Conservation (phyloP, 2,888 invertebrate species). For the Brachylomia viminalis region DNA sequence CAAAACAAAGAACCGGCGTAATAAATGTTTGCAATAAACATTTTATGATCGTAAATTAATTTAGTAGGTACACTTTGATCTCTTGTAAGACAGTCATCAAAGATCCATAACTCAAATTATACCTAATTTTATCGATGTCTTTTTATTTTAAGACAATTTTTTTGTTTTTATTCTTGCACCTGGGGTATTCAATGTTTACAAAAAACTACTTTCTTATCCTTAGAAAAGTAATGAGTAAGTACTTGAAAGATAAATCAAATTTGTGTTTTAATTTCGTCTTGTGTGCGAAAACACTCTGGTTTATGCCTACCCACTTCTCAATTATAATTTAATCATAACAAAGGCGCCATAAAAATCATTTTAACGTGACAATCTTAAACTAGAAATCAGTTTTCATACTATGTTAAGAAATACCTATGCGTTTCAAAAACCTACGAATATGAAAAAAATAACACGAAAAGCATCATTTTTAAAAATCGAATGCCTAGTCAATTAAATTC, state of each 20-base stretch:
- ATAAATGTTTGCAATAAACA: constrained; percentile 49
- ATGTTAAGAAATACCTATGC: not conserved
- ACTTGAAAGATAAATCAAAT: constrained; percentile 5
- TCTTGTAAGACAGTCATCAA: constrained; percentile 37
- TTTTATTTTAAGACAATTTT: constrained; percentile 3
- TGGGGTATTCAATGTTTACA: not conserved
- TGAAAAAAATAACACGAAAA: not conserved
- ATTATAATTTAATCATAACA: constrained; percentile 48
- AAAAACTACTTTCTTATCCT: not conserved
- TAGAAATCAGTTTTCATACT: constrained; percentile 14
- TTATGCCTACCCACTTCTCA: constrained; percentile 15
- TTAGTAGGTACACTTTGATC: constrained; percentile 49
- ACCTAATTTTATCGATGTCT: constrained; percentile 15
- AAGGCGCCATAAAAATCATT: constrained; percentile 29
- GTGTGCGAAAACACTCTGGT: constrained; percentile 20
- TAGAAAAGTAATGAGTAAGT: not conserved
- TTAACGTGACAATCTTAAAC: constrained; percentile 20
- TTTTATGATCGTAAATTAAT: constrained; percentile 57
- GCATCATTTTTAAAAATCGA: constrained; percentile 13
- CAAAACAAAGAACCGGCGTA: constrained; percentile 33
- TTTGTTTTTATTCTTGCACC: not conserved
- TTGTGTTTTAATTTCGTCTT: constrained; percentile 20
- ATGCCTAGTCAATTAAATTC: not conserved
- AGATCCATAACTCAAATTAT: constrained; percentile 34
- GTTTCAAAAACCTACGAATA: not conserved